phyloP scores from a whole-genome alignment of 2,113 vertebrate genomes.

The Sapayoa aenigma region DNA sequence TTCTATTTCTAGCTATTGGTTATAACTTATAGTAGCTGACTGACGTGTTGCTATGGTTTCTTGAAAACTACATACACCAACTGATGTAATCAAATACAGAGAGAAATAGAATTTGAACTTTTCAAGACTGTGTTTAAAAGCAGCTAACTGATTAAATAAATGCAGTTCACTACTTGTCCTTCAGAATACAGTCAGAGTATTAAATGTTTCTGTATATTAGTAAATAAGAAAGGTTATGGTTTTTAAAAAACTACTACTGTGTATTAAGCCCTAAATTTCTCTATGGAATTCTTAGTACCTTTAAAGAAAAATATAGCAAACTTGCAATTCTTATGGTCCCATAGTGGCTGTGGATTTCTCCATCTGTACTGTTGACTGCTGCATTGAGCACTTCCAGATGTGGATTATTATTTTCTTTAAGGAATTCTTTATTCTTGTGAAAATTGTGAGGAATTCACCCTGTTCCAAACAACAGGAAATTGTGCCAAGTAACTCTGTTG shows the following conservation, averaged over 20 bases:
- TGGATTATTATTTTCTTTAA: conserved; percentile 6
- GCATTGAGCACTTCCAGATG: conserved; percentile 41
- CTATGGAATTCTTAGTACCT: not conserved
- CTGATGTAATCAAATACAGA: conserved; percentile 42
- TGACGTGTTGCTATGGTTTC: conserved; percentile 59
- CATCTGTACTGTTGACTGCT: not conserved
- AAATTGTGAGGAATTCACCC: not conserved
- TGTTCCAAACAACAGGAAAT: not conserved
- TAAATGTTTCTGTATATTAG: not conserved
- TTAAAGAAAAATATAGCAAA: not conserved
- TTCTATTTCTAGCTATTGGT: conserved; percentile 60
- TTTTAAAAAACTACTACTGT: not conserved
- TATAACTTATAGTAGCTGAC: conserved; percentile 45
- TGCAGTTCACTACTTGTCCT: not conserved
- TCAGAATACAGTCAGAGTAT: not conserved
- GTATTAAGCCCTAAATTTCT: not conserved
- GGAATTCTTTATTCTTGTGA: conserved; percentile 22
- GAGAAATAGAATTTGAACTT: conserved; percentile 32
- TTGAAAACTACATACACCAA: conserved; percentile 44
- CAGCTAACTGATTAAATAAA: conserved; percentile 44
- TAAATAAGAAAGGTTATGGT: not conserved
- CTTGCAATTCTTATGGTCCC: conserved; percentile 1
- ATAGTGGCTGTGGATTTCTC: conserved; percentile 10
- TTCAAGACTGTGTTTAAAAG: conserved; percentile 38
- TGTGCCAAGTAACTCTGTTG: not conserved